Conservation (phyloP, 2,113 vertebrate genomes). For the Vulpes lagopus region DNA sequence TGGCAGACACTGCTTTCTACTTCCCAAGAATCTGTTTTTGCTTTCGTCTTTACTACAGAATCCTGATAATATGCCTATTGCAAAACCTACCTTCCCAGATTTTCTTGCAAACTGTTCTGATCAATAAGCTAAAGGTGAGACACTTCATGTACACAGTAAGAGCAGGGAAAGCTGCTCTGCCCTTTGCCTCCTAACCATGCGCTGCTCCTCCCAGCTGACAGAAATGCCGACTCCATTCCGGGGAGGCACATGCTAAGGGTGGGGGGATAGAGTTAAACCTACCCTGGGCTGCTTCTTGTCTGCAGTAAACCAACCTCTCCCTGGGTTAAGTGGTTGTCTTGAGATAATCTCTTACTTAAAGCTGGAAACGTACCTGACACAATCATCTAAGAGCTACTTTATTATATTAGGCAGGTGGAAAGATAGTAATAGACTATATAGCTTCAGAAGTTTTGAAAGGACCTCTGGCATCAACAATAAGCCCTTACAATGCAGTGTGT, state of each 20-base stretch:
- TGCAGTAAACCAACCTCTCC: not conserved
- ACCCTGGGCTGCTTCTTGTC: not conserved
- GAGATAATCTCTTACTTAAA: not conserved
- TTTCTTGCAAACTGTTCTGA: not conserved
- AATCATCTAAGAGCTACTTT: not conserved
- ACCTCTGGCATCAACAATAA: not conserved
- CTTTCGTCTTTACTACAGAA: not conserved
- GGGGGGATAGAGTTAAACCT: not conserved
- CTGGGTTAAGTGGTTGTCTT: not conserved
- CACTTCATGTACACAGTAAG: fast-evolving
- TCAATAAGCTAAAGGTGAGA: not conserved
- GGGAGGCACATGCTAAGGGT: not conserved
- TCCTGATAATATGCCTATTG: not conserved
- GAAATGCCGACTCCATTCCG: not conserved
- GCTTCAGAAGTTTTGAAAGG: constrained; percentile 29
- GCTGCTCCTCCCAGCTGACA: not conserved
- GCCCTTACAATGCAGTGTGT: not conserved
- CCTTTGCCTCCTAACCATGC: not conserved
- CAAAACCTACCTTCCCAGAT: not conserved
- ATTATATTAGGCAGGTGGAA: not conserved
- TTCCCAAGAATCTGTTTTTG: not conserved
- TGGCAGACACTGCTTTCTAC: not conserved
- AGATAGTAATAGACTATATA: not conserved
- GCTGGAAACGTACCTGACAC: not conserved
- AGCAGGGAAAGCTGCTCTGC: no score